phyloP scores from a whole-genome alignment of 2,888 invertebrate species.

The Rhynchonema sp. region DNA sequence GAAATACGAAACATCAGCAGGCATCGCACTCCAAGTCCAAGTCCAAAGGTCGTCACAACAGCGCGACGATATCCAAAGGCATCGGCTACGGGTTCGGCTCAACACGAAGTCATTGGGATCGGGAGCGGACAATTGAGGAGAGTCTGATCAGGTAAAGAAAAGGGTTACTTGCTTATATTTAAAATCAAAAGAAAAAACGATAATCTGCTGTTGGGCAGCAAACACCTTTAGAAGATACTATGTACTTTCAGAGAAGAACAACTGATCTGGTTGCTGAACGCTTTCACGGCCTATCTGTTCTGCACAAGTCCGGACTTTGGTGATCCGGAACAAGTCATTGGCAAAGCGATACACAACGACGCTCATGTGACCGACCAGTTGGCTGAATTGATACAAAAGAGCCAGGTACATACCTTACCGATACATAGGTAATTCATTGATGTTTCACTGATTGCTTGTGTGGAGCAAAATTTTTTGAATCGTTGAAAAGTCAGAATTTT shows the following conservation, averaged over 20 bases:
- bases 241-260: constrained; percentile 26
- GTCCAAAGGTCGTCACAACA: background rate
- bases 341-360: constrained; percentile 1
- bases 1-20: too few relatives aligned
- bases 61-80: constrained; percentile 8
- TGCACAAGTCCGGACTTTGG: constrained; percentile 6
- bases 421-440: too few relatives aligned
- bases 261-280: constrained; percentile 21
- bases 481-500: too few relatives aligned
- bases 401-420: background rate
- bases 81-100: constrained; percentile 25
- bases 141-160: background rate
- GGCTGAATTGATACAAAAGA: background rate
- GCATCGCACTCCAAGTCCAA: background rate
- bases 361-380: background rate
- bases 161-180: too few relatives aligned
- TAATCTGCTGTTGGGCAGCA: too few relatives aligned
- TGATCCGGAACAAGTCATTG: background rate
- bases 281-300: constrained; percentile 18
- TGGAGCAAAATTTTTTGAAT: too few relatives aligned
- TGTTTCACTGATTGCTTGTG: too few relatives aligned
- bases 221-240: too few relatives aligned
- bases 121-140: constrained; percentile 15
- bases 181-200: too few relatives aligned
- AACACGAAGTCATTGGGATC: constrained; percentile 22